Percentiles rank a stretch among this genome's conserved stretches.
These are phyloP conservation scores for Rosalia funebris DNA, from an alignment of 2,888 invertebrate genomes.

Conservation along the genomic window DNA sequence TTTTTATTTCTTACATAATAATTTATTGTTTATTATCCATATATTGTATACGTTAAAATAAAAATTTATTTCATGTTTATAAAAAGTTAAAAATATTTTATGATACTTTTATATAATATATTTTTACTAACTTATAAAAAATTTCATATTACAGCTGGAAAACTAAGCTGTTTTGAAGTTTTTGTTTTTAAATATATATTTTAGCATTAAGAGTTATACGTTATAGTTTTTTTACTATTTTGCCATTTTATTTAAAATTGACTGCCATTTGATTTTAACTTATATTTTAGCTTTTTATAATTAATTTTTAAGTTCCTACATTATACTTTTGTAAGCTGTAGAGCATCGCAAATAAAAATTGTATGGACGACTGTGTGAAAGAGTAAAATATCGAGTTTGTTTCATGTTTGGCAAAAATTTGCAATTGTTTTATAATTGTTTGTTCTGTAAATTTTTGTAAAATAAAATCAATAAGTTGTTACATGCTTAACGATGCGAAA, in stretches of 20 bases:
- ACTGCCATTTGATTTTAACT: constrained; percentile 59
- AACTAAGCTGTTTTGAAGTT: constrained; percentile 33
- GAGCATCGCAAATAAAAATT: constrained; percentile 45
- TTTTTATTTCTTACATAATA: constrained; percentile 40
- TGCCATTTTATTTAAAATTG: constrained; percentile 56
- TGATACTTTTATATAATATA: constrained; percentile 49
- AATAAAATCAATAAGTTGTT: constrained; percentile 25
- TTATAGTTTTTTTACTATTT: constrained; percentile 53
- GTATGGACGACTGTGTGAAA: constrained; percentile 45
- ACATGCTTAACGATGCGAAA: constrained; percentile 29
- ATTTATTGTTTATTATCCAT: constrained; percentile 44
- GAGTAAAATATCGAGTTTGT: constrained; percentile 19
- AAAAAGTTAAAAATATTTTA: constrained; percentile 47
- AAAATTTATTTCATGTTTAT: constrained; percentile 46
- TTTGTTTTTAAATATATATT: constrained; percentile 33
- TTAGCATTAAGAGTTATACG: constrained; percentile 42
- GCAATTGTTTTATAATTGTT: constrained; percentile 6
- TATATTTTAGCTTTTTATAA: constrained; percentile 55
- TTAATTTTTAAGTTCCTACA: constrained; percentile 59
- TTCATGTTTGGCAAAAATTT: constrained; percentile 2
- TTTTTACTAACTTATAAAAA: constrained; percentile 48
- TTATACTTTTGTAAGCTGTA: constrained; percentile 51
- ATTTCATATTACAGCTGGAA: constrained; percentile 32
- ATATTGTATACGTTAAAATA: constrained; percentile 46
- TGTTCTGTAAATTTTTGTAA: constrained; percentile 22